Conservation (phyloP, 2,113 vertebrate genomes). For the Tamias sibiricus region DNA sequence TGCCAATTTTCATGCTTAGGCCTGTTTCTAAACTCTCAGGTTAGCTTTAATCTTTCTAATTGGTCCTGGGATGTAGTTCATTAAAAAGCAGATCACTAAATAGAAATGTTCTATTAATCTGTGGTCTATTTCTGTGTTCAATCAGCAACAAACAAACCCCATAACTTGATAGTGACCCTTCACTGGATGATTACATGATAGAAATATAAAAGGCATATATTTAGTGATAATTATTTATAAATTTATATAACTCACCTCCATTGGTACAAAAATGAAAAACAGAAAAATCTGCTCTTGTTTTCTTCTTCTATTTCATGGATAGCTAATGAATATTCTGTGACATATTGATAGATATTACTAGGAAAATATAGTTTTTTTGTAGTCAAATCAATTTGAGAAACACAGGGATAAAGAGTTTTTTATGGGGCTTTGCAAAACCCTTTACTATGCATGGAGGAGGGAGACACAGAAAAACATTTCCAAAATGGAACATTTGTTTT, state of each 20-base stretch:
- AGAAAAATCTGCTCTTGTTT: neutral
- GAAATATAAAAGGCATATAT: neutral
- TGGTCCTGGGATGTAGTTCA: neutral
- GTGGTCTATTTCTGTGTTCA: neutral
- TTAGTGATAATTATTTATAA: neutral
- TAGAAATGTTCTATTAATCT: constrained; percentile 9
- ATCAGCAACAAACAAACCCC: neutral
- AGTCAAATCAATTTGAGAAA: constrained; percentile 25
- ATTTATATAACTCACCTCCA: neutral
- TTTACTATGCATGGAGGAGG: neutral
- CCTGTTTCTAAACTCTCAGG: neutral
- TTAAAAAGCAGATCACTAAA: constrained; percentile 1
- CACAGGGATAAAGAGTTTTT: neutral
- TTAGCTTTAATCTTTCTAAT: constrained; percentile 33
- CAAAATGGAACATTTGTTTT: neutral
- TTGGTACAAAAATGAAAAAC: constrained; percentile 9
- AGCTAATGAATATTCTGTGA: neutral
- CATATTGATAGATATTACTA: neutral
- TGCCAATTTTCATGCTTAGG: neutral
- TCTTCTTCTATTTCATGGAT: neutral
- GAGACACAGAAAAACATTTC: neutral
- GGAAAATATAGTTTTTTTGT: neutral
- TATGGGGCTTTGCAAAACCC: neutral
- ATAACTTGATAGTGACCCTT: neutral
- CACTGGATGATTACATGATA: neutral